Percentiles rank a stretch among this genome's conserved stretches.
Evolutionary conservation across 2,797 vertebrate genomes (phyloP).

Genomic region (Urophycis tenuis): DNA sequence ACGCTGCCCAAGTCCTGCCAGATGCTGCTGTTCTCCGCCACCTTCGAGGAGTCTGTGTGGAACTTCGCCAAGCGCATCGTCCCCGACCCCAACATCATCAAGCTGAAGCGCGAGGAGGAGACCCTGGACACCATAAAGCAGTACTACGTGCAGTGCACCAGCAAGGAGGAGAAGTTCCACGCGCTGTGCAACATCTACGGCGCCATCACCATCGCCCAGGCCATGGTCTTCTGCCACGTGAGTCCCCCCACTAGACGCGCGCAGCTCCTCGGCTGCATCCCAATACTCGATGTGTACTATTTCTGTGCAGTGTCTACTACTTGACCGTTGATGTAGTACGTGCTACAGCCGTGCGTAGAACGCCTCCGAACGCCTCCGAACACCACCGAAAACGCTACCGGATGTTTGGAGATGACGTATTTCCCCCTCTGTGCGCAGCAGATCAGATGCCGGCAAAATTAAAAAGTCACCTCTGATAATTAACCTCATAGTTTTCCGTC

Average conservation of each 20-base stretch:
- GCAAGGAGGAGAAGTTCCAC: conserved; percentile 91
- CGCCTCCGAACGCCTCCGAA: too few relatives aligned
- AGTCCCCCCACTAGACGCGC: conserved; percentile 50
- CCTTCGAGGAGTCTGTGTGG: conserved; percentile 95
- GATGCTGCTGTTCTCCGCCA: conserved; percentile 97
- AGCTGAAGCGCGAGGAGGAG: conserved; percentile 94
- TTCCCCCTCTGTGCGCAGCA: too few relatives aligned
- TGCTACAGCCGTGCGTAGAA: too few relatives aligned
- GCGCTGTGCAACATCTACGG: conserved; percentile 95
- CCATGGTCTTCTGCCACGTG: conserved; percentile 99
- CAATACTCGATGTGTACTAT: too few relatives aligned
- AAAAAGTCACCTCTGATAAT: too few relatives aligned
- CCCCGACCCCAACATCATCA: conserved; percentile 95
- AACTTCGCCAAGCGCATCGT: conserved; percentile 91
- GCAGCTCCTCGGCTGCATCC: too few relatives aligned
- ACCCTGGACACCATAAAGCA: conserved; percentile 97
- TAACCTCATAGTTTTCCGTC: too few relatives aligned
- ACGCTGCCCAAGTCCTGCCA: conserved; percentile 89
- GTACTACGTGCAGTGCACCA: conserved; percentile 89
- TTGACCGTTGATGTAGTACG: too few relatives aligned
- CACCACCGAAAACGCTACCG: too few relatives aligned
- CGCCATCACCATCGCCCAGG: conserved; percentile 95
- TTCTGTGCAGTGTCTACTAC: too few relatives aligned
- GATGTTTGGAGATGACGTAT: too few relatives aligned
- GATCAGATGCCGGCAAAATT: too few relatives aligned